A percentile compares a stretch with the other conserved stretches of the same genome.
phyloP scores from a whole-genome alignment of 2,797 vertebrate genomes.

The Xenopus petersii region DNA sequence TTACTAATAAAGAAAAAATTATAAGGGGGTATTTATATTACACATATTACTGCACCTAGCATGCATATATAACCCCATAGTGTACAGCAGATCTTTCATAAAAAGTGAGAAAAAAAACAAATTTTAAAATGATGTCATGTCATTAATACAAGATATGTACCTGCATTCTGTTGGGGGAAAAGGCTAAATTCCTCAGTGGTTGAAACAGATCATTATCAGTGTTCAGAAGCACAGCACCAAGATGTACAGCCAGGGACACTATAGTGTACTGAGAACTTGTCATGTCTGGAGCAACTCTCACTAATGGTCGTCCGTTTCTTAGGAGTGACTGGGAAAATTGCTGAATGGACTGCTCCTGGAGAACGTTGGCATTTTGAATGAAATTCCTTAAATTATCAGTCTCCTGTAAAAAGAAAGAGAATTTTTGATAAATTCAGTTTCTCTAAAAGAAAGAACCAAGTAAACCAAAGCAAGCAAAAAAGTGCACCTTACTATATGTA shows the following conservation, averaged over 20 bases:
- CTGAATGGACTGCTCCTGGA: conserved; percentile 58
- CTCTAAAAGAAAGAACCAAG: too few relatives aligned
- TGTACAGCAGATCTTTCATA: too few relatives aligned
- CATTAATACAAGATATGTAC: conserved; percentile 56
- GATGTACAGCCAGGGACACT: conserved; percentile 74
- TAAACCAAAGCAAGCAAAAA: too few relatives aligned
- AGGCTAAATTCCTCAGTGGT: conserved; percentile 78
- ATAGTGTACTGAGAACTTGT: conserved; percentile 45
- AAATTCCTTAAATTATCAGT: conserved; percentile 47
- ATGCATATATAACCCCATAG: too few relatives aligned
- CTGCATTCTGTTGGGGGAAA: conserved; percentile 73
- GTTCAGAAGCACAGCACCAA: conserved; percentile 71
- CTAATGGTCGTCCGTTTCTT: conserved; percentile 60
- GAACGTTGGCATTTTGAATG: conserved; percentile 62
- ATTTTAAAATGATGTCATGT: too few relatives aligned
- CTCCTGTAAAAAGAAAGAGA: too few relatives aligned
- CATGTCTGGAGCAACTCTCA: conserved; percentile 47
- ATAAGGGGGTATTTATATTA: too few relatives aligned
- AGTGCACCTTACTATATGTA: too few relatives aligned
- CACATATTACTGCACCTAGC: too few relatives aligned
- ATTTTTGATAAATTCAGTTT: too few relatives aligned
- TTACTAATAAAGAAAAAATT: too few relatives aligned
- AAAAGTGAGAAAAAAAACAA: too few relatives aligned
- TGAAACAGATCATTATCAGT: conserved; percentile 60
- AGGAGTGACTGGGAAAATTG: conserved; percentile 72